phyloP scores from a whole-genome alignment of 2,888 invertebrate genomes.

The Scaptomyza parva region DNA sequence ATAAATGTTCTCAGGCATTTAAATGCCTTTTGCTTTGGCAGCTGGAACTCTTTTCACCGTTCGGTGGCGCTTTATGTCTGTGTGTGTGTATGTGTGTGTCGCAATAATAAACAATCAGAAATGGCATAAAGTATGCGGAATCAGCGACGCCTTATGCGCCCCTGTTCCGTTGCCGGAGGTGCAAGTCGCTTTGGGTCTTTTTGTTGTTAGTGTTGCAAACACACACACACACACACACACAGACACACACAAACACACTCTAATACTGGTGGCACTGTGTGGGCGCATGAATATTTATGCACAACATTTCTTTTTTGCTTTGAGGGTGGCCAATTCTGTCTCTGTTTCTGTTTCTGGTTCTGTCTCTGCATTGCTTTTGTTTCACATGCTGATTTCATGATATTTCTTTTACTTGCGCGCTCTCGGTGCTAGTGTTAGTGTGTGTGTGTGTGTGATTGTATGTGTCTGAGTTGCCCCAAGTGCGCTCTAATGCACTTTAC shows the following conservation, averaged over 20 bases:
- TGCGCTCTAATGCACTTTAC: slow-evolving; percentile 78
- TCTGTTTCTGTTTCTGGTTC: neutral
- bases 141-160: slow-evolving; percentile 45
- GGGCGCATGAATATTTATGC: slow-evolving; percentile 72
- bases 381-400: slow-evolving; percentile 42
- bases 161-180: slow-evolving; percentile 47
- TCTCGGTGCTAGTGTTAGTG: no score
- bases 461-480: slow-evolving; percentile 55
- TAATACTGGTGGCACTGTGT: slow-evolving; percentile 25
- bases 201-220: slow-evolving; percentile 7
- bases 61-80: slow-evolving; percentile 18
- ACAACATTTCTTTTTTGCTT: slow-evolving; percentile 44
- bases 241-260: slow-evolving; percentile 3
- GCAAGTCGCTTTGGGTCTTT: slow-evolving; percentile 47
- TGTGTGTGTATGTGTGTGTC: slow-evolving; percentile 45
- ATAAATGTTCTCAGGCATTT: slow-evolving; percentile 78
- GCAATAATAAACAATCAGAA: slow-evolving; percentile 81
- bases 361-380: slow-evolving; percentile 38
- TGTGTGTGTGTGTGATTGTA: slow-evolving; percentile 11
- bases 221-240: slow-evolving; percentile 2
- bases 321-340: slow-evolving; percentile 14
- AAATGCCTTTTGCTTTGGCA: slow-evolving; percentile 62
- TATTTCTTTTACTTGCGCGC: slow-evolving; percentile 40
- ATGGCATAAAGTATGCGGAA: slow-evolving; percentile 74
- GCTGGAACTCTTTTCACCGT: slow-evolving; percentile 49